Conservation (phyloP, 2,888 invertebrate genomes). For the Xestobium rufovillosum region DNA sequence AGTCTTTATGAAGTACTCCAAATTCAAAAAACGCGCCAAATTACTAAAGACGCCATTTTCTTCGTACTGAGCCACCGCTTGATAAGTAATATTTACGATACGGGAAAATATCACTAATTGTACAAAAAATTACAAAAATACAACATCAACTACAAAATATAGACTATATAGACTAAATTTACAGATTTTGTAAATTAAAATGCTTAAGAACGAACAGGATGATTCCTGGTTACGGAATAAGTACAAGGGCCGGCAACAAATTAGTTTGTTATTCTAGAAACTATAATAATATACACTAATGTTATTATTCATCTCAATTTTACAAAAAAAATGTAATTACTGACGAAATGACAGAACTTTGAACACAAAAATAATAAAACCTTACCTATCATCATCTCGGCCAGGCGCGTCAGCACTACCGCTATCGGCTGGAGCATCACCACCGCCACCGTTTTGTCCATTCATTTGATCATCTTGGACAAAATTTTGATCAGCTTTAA, state of each 20-base stretch:
- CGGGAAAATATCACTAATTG: neutral
- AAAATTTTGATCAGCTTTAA: slow-evolving; percentile 54
- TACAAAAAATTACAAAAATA: neutral
- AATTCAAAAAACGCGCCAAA: slow-evolving; percentile 2
- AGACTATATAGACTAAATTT: too few relatives aligned
- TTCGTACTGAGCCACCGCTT: neutral
- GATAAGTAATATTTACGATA: neutral
- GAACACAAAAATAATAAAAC: too few relatives aligned
- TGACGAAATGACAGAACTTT: too few relatives aligned
- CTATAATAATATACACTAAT: too few relatives aligned
- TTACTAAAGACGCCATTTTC: neutral
- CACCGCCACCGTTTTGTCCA: slow-evolving; percentile 47
- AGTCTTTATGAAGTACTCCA: slow-evolving; percentile 1
- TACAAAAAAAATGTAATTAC: too few relatives aligned
- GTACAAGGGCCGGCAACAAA: too few relatives aligned
- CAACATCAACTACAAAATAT: slow-evolving; percentile 2
- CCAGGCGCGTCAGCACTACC: slow-evolving; percentile 68
- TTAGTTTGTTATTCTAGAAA: too few relatives aligned
- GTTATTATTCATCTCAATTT: too few relatives aligned
- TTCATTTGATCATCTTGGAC: slow-evolving; percentile 43
- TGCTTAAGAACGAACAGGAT: too few relatives aligned
- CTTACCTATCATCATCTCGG: slow-evolving; percentile 76
- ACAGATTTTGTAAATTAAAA: too few relatives aligned
- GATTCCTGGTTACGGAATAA: too few relatives aligned
- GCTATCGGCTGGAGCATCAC: slow-evolving; percentile 60